Percentiles rank a stretch among this genome's conserved stretches.
Evolutionary conservation across 2,888 invertebrate species (phyloP).

Genomic region (Maniola hyperantus): DNA sequence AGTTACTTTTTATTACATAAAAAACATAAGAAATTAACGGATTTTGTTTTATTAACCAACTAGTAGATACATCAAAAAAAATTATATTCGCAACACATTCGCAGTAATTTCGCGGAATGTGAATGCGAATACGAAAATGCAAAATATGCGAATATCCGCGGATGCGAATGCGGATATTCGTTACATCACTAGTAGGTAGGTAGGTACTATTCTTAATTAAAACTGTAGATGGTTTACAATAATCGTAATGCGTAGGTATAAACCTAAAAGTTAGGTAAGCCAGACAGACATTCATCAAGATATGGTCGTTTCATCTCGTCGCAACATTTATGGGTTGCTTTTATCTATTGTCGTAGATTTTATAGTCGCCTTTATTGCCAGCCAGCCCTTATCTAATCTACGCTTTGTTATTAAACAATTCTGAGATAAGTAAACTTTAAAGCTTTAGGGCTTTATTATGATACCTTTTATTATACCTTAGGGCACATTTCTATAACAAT

Average conservation of each 20-base stretch:
- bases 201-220: background rate
- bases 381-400: constrained; percentile 52
- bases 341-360: constrained; percentile 52
- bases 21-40: too few species aligned
- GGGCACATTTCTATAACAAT: too few species aligned
- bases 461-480: background rate
- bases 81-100: too few species aligned
- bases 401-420: constrained; percentile 24
- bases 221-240: background rate
- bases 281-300: constrained; percentile 33
- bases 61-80: too few species aligned
- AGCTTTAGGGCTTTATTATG: background rate
- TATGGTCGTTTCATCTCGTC: constrained; percentile 51
- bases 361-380: constrained; percentile 52
- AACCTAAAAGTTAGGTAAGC: background rate
- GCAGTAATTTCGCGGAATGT: too few species aligned
- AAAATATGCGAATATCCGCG: too few species aligned
- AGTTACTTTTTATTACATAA: too few species aligned
- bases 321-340: constrained; percentile 49
- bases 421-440: constrained; percentile 5
- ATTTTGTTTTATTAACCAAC: too few species aligned
- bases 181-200: too few species aligned
- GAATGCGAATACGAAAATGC: too few species aligned
- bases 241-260: background rate
- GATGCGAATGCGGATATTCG: too few species aligned